These are phyloP conservation scores for Athalia circularis DNA, from an alignment of 2,888 invertebrate species.

Conservation along the genomic window DNA sequence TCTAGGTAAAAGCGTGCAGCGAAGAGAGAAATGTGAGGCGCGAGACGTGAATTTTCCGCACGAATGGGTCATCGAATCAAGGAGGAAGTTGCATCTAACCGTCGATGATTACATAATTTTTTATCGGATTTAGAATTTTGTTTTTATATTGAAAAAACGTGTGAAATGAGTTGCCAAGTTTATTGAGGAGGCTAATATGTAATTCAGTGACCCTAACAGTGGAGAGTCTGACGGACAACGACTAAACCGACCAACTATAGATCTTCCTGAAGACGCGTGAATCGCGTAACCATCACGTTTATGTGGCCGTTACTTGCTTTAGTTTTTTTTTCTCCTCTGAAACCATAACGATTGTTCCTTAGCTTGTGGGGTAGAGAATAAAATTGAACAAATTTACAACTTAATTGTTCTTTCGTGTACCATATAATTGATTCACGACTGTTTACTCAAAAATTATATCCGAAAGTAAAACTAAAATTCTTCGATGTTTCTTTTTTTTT, in stretches of 20 bases:
- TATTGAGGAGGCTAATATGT: conserved; percentile 5
- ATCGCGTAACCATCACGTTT: not conserved
- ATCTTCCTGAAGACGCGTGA: conserved; percentile 3
- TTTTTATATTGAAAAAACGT: not conserved
- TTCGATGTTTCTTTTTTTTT: too few relatives aligned
- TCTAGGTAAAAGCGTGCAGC: not conserved
- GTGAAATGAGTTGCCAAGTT: not conserved
- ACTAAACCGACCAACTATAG: not conserved
- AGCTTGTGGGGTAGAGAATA: not conserved
- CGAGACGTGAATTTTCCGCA: too few relatives aligned
- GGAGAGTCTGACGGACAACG: conserved; percentile 17
- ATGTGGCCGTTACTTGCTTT: not conserved
- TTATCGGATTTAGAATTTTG: not conserved
- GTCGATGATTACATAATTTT: not conserved
- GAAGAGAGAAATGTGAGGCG: too few relatives aligned
- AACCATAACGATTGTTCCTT: conserved; percentile 7
- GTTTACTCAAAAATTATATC: too few relatives aligned
- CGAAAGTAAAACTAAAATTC: too few relatives aligned
- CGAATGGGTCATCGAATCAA: too few relatives aligned
- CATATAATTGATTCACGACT: conserved; percentile 1
- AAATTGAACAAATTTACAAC: conserved; percentile 21
- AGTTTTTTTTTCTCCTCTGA: not conserved
- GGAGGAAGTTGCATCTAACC: too few relatives aligned
- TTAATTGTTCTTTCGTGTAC: not conserved
- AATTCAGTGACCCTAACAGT: conserved; percentile 31